Conservation (phyloP, 2,797 vertebrate genomes). For the Leptoclinus maculatus region DNA sequence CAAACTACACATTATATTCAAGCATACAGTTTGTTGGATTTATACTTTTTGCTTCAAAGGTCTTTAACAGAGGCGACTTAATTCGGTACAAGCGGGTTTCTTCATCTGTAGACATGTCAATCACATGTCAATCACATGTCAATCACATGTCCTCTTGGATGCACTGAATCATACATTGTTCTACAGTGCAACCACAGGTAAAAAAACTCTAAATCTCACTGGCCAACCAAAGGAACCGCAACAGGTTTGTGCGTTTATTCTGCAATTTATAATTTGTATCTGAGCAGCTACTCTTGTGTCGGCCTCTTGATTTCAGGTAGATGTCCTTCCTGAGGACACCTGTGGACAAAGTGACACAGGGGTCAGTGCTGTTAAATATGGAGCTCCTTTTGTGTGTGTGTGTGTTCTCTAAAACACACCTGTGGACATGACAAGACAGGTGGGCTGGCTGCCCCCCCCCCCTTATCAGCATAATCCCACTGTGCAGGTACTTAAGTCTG, state of each 20-base stretch:
- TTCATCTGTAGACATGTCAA: neutral
- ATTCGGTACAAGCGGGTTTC: neutral
- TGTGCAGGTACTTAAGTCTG: conserved; percentile 44
- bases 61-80: neutral
- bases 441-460: conserved; percentile 40
- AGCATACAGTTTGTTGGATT: neutral
- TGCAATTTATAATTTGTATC: neutral
- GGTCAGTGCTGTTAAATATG: conserved; percentile 22
- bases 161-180: neutral
- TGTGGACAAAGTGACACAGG: conserved; percentile 10
- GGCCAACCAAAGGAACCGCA: neutral
- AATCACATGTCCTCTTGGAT: neutral
- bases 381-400: neutral
- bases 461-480: conserved; percentile 45
- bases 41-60: neutral
- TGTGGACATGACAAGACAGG: conserved; percentile 42
- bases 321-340: conserved; percentile 19
- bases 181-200: neutral
- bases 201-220: neutral
- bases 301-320: neutral
- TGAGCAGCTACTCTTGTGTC: neutral
- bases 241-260: neutral
- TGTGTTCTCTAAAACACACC: conserved; percentile 43
- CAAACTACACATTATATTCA: neutral
- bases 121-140: neutral